Evolutionary conservation across 2,113 vertebrate genomes (phyloP), one percentile per base, ranked within the genome.

Genomic region (Bujurquina vittata): DNA sequence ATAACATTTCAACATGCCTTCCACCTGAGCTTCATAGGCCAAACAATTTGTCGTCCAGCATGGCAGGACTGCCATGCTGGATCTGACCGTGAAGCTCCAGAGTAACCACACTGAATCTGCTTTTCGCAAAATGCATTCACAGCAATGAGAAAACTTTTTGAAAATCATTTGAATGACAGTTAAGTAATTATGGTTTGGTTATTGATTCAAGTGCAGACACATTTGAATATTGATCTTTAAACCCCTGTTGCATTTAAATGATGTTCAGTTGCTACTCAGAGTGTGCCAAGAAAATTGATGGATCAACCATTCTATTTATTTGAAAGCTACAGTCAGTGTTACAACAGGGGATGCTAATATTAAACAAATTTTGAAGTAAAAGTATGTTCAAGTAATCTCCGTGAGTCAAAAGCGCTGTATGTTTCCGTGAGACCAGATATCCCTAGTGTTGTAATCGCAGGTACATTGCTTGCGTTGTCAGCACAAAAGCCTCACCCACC

Each of bases 1-100:
- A 29, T 4, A 58, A 22, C 3, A 12, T 29, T 22, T 29, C 8
- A 55, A 22, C 54, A 49, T 54, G 20, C 26, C 52, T 56, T 84
- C 54, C 56, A 43, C 23, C 52, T 56, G 61, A n/a, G 40, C 49
- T 1, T 58, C n/a, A 74, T 43, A 4, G n/a, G 52, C 84, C 55
- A 59, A 84, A 40, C 73, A 55, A 29, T 69, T 31, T 56, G 81
- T 74, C 40, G 33, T 77, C 23, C 46, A 75, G 18, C 23, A 3
- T 3, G 46, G 59, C 75, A 61, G 40, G 76, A 62, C 33, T 49
- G 26, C 20, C 46, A 46, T 77, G 56, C 46, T 15, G 4, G 60
- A 20, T 61, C 37, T 18, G 33, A 18, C 10, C 10, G 7, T 20
- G 46, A 26, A 57, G 18, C 37, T 35, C 37, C 11, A 57, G 12